Base-by-base conservation (phyloP, 2,113 vertebrate genomes). In the Maccullochella peelii region DNA sequence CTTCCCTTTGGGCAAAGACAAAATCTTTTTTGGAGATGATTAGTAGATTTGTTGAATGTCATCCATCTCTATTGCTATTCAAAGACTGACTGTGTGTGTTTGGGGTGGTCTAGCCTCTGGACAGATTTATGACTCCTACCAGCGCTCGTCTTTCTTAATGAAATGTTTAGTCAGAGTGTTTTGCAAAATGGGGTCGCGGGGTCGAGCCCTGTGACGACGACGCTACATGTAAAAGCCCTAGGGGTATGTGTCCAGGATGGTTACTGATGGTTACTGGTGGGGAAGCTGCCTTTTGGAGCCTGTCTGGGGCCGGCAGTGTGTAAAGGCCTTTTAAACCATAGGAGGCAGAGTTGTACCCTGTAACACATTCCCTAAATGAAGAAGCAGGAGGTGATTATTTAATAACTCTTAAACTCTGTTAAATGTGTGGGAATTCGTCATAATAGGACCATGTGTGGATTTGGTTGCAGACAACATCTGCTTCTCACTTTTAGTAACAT, bases 91-190 rank as follows among this genome's bases (percentile, higher is more conserved):
- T 73, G 27, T 76, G 75, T 79, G 74, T 75, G 78, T 71, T 74
- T 57, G 88, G 87, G 92, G 93, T 92, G 94, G 93, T 94, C 92
- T 85, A 2, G 84, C 87, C 77, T 72, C 50, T 16, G 70, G 89
- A 92, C 82, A 93, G 90, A 92, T 94, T 95, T 94, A 93, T 50
- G 33, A 80, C 90, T 82, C 68, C 66, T 57, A 77, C 63, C 65
- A 72, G 75, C 55, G 54, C 91, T 88, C 80, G 76, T 88, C 83
- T 89, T 90, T 57, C 72, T 88, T 92, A 93, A 94, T 94, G 87
- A 94, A 95, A 95, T 94, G 89, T 95, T 95, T 93, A 90, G 90
- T 85, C n/a, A 40, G 71, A 88, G 78, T 40, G 49, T 92, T 89
- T 92, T 83, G 88, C 79, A 94, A 90, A 93, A 94, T 90, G 79